A percentile compares a stretch with the other conserved stretches of the same genome.
Conservation (phyloP, 1,140 invertebrate genomes). For the Lucilia cuprina region DNA sequence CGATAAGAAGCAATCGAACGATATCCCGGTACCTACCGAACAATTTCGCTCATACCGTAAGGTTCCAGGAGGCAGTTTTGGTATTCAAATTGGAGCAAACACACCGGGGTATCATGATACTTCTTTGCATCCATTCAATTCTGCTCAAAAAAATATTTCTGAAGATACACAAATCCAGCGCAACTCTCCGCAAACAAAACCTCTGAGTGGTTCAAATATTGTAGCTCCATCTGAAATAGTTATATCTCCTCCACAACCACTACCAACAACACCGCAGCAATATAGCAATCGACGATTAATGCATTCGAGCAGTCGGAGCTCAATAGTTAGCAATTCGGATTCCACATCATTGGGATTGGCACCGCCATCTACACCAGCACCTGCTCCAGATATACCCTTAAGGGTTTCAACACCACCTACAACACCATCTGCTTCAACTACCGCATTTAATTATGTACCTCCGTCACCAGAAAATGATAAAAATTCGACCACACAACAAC, state of each 20-base stretch:
- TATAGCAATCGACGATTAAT: not conserved
- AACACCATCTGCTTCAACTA: not conserved
- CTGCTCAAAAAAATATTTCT: constrained; percentile 1
- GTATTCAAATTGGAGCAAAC: constrained; percentile 60
- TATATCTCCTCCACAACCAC: not conserved
- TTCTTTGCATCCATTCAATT: constrained; percentile 35
- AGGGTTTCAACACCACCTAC: not conserved
- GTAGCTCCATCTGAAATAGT: not conserved
- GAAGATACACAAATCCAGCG: not conserved
- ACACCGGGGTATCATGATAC: constrained; percentile 50
- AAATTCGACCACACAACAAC: not conserved
- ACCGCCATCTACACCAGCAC: constrained; percentile 53
- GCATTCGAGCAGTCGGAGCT: constrained; percentile 3
- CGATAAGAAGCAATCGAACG: constrained; percentile 65
- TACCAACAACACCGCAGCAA: not conserved
- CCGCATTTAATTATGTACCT: not conserved
- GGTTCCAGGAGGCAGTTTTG: constrained; percentile 64
- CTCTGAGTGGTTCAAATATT: not conserved
- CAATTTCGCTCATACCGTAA: constrained; percentile 78
- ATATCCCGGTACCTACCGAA: constrained; percentile 77
- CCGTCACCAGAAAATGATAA: not conserved
- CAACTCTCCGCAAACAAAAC: not conserved
- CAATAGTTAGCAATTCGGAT: constrained; percentile 28
- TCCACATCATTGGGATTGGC: constrained; percentile 41
- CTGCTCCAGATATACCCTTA: constrained; percentile 38